Conservation (phyloP, 2,797 vertebrate genomes). For the Pteronotus mesoamericanus region DNA sequence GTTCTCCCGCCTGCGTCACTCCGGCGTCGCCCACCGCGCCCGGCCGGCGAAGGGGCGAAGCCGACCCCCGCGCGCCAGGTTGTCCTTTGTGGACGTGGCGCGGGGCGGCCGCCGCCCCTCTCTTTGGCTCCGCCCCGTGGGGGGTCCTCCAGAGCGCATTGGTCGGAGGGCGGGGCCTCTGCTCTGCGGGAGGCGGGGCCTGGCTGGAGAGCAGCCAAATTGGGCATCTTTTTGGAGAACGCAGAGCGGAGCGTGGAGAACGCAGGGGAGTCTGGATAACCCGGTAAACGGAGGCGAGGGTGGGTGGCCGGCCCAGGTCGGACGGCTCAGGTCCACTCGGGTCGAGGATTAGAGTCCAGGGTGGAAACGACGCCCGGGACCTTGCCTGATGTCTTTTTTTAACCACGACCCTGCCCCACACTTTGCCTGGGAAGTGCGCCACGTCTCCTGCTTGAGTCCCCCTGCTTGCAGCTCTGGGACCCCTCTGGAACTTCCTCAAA, state of each 20-base stretch:
- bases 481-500: not conserved
- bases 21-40: not conserved
- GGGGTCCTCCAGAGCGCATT: not conserved
- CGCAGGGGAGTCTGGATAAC: not conserved
- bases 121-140: not conserved
- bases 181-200: not conserved
- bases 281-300: not conserved
- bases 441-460: not conserved
- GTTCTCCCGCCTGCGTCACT: not conserved
- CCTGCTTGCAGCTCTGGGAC: not conserved
- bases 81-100: slow-evolving; percentile 72
- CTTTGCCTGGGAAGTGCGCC: not conserved
- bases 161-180: slow-evolving; percentile 32
- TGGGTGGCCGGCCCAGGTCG: not conserved
- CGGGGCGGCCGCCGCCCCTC: not conserved
- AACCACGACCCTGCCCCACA: not conserved
- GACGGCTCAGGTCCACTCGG: not conserved
- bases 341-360: not conserved
- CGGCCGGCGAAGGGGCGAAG: not conserved
- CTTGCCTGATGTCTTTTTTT: not conserved
- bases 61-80: not conserved
- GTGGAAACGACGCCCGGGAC: not conserved
- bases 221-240: slow-evolving; percentile 34
- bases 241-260: not conserved
- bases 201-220: not conserved